Evolutionary conservation across 2,888 invertebrate genomes (phyloP), one percentile per base, ranked within the genome.

Genomic region (Blera fallax): DNA sequence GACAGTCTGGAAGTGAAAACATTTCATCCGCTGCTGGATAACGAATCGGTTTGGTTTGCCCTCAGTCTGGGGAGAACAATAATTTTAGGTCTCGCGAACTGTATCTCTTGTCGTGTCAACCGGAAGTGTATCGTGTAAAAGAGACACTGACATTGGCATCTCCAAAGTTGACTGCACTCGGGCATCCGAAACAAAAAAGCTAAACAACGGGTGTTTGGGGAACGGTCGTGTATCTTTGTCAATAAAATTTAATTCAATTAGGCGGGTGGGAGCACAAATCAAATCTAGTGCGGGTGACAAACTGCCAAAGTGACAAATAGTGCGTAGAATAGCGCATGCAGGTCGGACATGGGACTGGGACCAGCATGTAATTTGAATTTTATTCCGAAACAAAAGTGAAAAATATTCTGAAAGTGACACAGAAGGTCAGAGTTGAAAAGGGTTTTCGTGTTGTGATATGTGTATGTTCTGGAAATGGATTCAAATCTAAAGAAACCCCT

Each of bases 161-260:
- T 45, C 32, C 14, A 45, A 16, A 74, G 62, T 52, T 52, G 54
- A 21, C 16, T 64, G 54, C 54, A 45, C 11, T 34, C 11, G 14
- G 40, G 8, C 11, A 21, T 32, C 21, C 14, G 40, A 60, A 70
- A 43, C 45, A 58, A 70, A 48, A 14, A 45, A 58, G 58, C 24
- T n/a, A 0, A 27, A 16, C 40, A 27, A 18, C 48, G 48, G 16
- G 18, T 29, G 45, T 40, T 18, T 24, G 37, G n/a, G 11, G 14
- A 10, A 18, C 1, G 10, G 10, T 54, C 7, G n/a, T 14, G 37
- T 3, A 27, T 60, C 48, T 37, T 48, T 10, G 21, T 37, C 50
- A 50, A 54, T 29, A 43, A 7, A 74, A 74, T 74, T 64, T 45
- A 74, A 74, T 74, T 74, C 54, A 65, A 74, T 74, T 56, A 74